phyloP scores from a whole-genome alignment of 2,113 vertebrate species.

The Gymnarchus niloticus region DNA sequence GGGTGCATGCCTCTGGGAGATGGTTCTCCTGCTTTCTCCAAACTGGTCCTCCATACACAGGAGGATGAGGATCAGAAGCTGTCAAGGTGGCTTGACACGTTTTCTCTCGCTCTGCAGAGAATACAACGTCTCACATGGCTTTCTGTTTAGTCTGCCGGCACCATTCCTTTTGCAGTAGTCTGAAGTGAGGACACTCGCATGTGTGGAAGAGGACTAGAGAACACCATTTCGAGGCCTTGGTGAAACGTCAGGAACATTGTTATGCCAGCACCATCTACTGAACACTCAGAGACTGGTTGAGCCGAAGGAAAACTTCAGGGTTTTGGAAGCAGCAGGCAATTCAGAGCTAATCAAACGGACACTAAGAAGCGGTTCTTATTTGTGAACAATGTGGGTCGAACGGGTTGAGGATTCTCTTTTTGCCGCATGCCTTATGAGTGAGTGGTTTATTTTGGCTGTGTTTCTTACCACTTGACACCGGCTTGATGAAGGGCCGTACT shows the following conservation, averaged over 20 bases:
- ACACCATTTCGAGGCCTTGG: neutral
- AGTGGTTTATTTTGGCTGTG: neutral
- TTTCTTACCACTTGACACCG: neutral
- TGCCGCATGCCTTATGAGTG: neutral
- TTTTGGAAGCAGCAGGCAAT: neutral
- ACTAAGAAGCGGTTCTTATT: neutral
- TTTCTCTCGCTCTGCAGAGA: neutral
- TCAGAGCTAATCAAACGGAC: neutral
- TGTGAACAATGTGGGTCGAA: neutral
- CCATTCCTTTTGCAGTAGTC: too few species aligned
- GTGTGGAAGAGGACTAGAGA: neutral
- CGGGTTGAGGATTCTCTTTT: neutral
- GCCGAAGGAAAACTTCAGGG: neutral
- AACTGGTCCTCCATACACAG: neutral
- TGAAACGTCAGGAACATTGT: neutral
- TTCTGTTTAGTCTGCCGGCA: neutral
- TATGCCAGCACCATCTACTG: slow-evolving; percentile 30
- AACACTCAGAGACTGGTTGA: neutral
- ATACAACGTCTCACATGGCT: neutral
- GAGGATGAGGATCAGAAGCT: neutral
- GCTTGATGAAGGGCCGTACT: neutral
- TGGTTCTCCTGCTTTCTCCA: neutral
- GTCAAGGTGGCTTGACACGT: neutral
- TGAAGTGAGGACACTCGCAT: neutral
- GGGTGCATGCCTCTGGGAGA: neutral